Conservation (phyloP, 2,888 invertebrate species). For the Lepidonotus clava region DNA sequence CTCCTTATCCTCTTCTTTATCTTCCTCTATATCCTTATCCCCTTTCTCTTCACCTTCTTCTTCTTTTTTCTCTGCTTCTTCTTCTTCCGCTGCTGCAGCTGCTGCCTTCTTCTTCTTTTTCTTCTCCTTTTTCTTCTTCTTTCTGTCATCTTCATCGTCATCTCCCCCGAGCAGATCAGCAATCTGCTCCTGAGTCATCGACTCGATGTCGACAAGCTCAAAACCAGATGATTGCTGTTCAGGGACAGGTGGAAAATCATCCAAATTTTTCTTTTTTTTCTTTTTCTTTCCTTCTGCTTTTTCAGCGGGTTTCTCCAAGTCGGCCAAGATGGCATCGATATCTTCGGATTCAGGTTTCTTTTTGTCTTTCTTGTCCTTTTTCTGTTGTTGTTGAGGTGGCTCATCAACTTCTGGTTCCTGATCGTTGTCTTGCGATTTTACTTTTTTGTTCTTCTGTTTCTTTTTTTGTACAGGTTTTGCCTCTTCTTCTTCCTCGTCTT, state of each 20-base stretch:
- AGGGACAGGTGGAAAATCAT: not conserved
- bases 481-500: conserved; percentile 55
- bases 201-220: conserved; percentile 56
- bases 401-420: not conserved
- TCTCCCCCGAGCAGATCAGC: conserved; percentile 55
- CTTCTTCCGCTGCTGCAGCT: conserved; percentile 63
- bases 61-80: conserved; percentile 91
- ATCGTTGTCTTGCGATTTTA: not conserved
- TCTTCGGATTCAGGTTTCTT: conserved; percentile 73
- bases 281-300: conserved; percentile 66
- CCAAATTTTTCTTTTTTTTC: conserved; percentile 61
- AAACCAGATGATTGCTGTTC: conserved; percentile 57
- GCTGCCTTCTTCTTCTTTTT: conserved; percentile 71
- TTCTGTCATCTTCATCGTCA: conserved; percentile 66
- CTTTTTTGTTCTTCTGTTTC: conserved; percentile 57
- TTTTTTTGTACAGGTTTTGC: conserved; percentile 56
- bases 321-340: conserved; percentile 77
- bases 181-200: conserved; percentile 61
- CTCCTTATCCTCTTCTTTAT: not conserved
- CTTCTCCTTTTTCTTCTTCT: conserved; percentile 70
- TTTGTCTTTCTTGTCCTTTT: conserved; percentile 47
- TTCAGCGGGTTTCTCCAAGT: conserved; percentile 73
- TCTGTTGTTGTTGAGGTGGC: not conserved
- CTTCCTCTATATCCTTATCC: conserved; percentile 85
- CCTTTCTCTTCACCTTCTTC: conserved; percentile 85